These are phyloP conservation scores for Spatulosminthurus flaviceps DNA, from an alignment of 2,888 invertebrate genomes.

Conservation along the genomic window DNA sequence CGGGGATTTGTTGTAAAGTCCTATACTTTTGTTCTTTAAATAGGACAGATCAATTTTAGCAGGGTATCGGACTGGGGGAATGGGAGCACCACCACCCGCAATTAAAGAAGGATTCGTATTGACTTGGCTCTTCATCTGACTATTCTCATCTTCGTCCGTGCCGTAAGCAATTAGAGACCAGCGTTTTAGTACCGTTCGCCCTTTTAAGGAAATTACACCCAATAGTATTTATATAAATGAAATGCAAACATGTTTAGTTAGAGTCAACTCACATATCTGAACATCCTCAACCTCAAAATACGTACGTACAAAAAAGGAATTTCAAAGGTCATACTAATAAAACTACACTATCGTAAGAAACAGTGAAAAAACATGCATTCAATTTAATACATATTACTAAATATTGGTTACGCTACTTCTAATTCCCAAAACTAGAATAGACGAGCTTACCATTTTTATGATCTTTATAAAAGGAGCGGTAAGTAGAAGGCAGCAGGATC, in stretches of 20 bases:
- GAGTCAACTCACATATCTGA: neutral
- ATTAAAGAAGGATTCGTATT: constrained; percentile 19
- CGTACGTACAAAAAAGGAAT: neutral
- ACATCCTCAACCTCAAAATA: neutral
- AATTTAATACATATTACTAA: too few species aligned
- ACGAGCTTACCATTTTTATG: constrained; percentile 58
- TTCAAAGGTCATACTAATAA: too few species aligned
- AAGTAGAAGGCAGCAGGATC: constrained; percentile 19
- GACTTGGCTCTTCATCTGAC: constrained; percentile 20
- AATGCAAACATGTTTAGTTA: too few species aligned
- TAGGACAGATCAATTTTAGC: constrained; percentile 41
- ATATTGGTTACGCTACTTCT: too few species aligned
- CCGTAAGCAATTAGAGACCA: constrained; percentile 95
- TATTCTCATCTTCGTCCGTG: constrained; percentile 72
- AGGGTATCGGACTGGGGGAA: constrained; percentile 31
- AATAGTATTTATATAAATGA: neutral
- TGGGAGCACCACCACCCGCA: neutral
- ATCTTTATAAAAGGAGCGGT: constrained; percentile 48
- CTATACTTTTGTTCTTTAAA: constrained; percentile 16
- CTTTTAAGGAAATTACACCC: constrained; percentile 67
- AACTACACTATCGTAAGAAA: neutral
- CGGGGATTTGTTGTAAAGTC: neutral
- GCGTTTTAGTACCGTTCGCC: constrained; percentile 87
- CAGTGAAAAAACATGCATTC: constrained; percentile 7
- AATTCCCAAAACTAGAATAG: constrained; percentile 27